phyloP scores from a whole-genome alignment of 2,797 vertebrate genomes.

The Vultur gryphus region DNA sequence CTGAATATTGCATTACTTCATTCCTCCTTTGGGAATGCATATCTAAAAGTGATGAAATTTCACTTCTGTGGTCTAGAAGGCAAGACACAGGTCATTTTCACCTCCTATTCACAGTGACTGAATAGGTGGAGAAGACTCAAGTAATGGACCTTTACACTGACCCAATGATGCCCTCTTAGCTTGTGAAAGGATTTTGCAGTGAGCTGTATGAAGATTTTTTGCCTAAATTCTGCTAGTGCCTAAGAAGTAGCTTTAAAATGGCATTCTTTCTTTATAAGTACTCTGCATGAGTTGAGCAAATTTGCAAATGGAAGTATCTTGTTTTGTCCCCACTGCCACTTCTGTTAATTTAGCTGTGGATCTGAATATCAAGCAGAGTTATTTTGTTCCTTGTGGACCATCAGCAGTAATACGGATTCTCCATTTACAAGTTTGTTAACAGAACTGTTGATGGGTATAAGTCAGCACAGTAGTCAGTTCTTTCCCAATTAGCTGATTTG shows the following conservation, averaged over 20 bases:
- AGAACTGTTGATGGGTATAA: not conserved
- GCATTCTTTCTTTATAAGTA: not conserved
- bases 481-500: not conserved
- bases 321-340: not conserved
- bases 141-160: not conserved
- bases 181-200: not conserved
- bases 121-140: not conserved
- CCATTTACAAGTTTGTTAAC: not conserved
- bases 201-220: not conserved
- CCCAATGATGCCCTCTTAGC: not conserved
- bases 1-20: not conserved
- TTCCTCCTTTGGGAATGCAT: not conserved
- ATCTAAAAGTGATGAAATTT: not conserved
- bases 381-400: not conserved
- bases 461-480: not conserved
- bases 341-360: not conserved
- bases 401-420: not conserved
- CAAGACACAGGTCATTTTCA: not conserved
- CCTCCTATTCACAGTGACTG: not conserved
- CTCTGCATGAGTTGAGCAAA: not conserved
- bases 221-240: not conserved
- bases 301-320: not conserved
- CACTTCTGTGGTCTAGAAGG: not conserved
- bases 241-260: not conserved
- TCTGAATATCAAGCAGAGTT: not conserved